phyloP scores from a whole-genome alignment of 1,140 invertebrate genomes.

The Potamilus streckersoni region DNA sequence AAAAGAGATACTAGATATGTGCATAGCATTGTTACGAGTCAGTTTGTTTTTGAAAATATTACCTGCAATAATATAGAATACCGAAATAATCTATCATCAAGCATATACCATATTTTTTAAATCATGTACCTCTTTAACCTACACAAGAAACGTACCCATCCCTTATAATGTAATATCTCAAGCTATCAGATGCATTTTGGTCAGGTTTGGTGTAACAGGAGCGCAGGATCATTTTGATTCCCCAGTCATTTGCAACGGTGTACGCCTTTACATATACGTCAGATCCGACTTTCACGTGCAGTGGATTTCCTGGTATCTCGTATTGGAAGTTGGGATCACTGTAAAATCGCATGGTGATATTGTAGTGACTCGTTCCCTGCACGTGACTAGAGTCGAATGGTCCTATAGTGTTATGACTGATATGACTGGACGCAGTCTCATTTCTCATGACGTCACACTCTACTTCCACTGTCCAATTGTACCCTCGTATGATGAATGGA shows the following conservation, averaged over 20 bases:
- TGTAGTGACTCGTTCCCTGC: constrained; percentile 8
- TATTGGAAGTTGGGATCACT: constrained; percentile 8
- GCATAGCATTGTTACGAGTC: no score
- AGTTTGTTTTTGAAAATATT: no score
- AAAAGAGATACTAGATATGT: no score
- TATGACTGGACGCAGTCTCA: constrained; percentile 8
- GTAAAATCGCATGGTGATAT: constrained; percentile 6
- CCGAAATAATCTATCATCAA: no score
- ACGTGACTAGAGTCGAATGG: neutral
- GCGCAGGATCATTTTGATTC: constrained; percentile 10
- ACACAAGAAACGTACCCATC: constrained; percentile 1
- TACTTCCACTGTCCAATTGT: constrained; percentile 20
- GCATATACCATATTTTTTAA: no score
- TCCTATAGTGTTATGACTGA: neutral
- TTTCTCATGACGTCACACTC: constrained; percentile 22
- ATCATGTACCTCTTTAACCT: no score
- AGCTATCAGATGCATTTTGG: neutral
- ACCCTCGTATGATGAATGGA: constrained; percentile 15
- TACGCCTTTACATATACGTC: constrained; percentile 19
- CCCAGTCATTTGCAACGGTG: constrained; percentile 16
- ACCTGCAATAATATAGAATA: no score
- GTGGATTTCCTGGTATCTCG: constrained; percentile 2
- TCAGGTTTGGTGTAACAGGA: constrained; percentile 22
- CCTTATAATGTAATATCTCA: constrained; percentile 12
- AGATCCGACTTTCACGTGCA: neutral